Base-by-base conservation (phyloP, 2,113 vertebrate species). In the Bagarius yarrelli region DNA sequence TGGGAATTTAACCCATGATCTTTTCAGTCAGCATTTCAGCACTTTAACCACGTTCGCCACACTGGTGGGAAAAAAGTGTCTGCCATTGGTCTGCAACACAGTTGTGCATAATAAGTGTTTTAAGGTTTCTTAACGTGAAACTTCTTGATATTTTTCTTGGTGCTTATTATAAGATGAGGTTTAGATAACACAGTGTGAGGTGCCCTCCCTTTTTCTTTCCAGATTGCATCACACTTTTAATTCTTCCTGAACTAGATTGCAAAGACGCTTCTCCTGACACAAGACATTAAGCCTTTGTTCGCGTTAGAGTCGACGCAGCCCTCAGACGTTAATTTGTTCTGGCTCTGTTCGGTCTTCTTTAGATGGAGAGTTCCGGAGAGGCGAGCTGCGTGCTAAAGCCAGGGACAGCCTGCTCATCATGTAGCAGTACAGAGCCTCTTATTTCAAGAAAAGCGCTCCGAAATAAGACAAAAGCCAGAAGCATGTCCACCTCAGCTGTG, bases 401-500 rank as follows among this genome's bases (percentile, higher is more conserved):
- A 44, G 92, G 92, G 1, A 21, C 88, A 40, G 87, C 86, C 87
- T 97, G 95, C 83, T 87, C 94, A 0, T 83, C 93, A 0, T 96
- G 94, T 25, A 93, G 94, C 0, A 90, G 87, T n/a, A 94, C 91
- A 0, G 94, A 96, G 57, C 90, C 92, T 18, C 81, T 89, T 53
- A 86, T 83, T 81, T 91, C 80, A 12, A 83, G 76, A 1, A 90
- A 90, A 79, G 86, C 87, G 0, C 71, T 92, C 64, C 90, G 93
- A 64, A 94, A 92, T 88, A 93, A 93, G 34, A 80, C 93, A 27
- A 97, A 98, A 89, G 88, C 93, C 69, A 93, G 96, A 47, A 99
- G 97, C 77, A 86, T 98, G 84, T 98, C 97, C 3, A 93, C 94
- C 52, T 95, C 96, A 0, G 94, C 93, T 76, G 72, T 90, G 44